phyloP scores from a whole-genome alignment of 2,888 invertebrate genomes.

The Ferrisia virgata region DNA sequence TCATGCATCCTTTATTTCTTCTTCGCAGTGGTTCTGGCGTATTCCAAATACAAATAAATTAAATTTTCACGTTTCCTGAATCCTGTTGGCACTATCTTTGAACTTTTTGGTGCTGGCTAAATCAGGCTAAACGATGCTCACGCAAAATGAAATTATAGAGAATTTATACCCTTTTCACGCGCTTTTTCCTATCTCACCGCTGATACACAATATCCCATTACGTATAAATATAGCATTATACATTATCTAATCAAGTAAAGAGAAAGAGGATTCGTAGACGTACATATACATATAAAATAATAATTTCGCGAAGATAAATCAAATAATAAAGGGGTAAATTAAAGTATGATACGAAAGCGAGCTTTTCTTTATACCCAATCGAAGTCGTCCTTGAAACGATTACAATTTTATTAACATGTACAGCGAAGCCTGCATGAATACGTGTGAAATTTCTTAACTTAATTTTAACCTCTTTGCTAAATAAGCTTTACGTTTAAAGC shows the following conservation, averaged over 20 bases:
- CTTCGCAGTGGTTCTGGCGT: neutral
- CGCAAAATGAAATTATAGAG: neutral
- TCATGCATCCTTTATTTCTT: neutral
- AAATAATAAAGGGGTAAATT: neutral
- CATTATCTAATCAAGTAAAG: neutral
- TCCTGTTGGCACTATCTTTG: neutral
- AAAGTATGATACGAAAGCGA: neutral
- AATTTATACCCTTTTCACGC: neutral
- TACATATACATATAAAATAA: neutral
- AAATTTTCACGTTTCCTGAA: neutral
- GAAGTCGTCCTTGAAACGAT: neutral
- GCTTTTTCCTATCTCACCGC: neutral
- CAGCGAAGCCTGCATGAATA: neutral
- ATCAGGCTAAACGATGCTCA: neutral
- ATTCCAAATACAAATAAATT: neutral
- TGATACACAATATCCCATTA: neutral
- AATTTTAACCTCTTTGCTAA: neutral
- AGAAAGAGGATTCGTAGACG: neutral
- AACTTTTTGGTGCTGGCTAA: neutral
- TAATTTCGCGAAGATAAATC: neutral
- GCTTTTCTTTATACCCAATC: neutral
- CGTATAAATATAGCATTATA: neutral
- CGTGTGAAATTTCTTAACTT: neutral
- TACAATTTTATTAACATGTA: neutral
- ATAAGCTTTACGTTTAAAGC: neutral